phyloP scores from a whole-genome alignment of 2,113 vertebrate species.

The Dipodomys merriami region DNA sequence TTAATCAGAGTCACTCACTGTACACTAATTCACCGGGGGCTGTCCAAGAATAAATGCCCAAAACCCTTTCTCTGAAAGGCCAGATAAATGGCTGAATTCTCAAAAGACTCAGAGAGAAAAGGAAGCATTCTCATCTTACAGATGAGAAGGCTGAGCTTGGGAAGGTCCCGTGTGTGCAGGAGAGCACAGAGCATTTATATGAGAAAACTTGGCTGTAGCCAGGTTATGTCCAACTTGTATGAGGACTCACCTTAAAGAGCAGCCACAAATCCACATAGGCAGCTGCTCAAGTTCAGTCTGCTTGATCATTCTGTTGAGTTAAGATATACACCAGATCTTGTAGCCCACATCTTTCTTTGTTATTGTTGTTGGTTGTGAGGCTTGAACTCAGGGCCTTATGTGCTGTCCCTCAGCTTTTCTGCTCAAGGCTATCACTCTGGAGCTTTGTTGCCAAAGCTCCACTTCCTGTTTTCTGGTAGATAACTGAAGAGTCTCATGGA shows the following conservation, averaged over 20 bases:
- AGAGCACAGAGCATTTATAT: accelerated
- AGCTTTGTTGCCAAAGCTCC: no score
- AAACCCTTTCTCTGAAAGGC: background rate
- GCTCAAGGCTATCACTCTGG: no score
- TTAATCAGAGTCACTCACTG: background rate
- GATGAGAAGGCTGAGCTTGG: background rate
- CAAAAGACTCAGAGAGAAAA: background rate
- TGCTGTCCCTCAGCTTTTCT: no score
- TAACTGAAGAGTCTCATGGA: no score
- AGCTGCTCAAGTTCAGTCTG: background rate
- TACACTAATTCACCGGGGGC: background rate
- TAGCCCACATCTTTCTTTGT: background rate
- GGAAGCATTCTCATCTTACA: background rate
- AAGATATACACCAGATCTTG: background rate
- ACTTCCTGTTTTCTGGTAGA: no score
- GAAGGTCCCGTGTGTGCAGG: background rate
- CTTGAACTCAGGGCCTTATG: no score
- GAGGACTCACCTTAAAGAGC: background rate
- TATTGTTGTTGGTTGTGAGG: no score
- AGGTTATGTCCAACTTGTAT: background rate
- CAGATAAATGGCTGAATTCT: background rate
- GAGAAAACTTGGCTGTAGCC: background rate
- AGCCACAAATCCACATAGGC: background rate
- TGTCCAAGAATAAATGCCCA: background rate
- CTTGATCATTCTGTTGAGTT: background rate